Percentiles rank a stretch among this genome's conserved stretches.
These are phyloP conservation scores for Schizaphis graminum DNA, from an alignment of 2,888 invertebrate genomes.

Conservation along the genomic window DNA sequence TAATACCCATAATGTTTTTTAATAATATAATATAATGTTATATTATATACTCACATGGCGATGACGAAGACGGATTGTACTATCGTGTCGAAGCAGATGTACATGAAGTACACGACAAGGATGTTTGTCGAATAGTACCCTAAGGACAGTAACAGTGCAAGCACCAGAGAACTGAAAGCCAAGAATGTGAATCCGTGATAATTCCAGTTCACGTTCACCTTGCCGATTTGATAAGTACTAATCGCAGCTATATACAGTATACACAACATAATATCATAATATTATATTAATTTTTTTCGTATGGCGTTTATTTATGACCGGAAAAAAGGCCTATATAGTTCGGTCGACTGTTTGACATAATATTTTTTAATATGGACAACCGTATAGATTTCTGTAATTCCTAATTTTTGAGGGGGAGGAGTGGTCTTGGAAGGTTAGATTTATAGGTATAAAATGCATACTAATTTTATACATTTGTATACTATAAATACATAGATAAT, in stretches of 20 bases:
- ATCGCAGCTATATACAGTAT: not conserved
- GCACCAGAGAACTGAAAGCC: not conserved
- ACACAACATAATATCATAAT: not conserved
- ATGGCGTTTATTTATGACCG: not conserved
- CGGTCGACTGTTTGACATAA: too few species aligned
- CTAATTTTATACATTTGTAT: too few species aligned
- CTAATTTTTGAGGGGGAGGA: too few species aligned
- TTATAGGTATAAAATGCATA: too few species aligned
- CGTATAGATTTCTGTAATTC: too few species aligned
- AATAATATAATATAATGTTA: not conserved
- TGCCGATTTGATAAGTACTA: slow-evolving; percentile 32
- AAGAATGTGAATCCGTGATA: not conserved
- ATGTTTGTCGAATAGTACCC: not conserved
- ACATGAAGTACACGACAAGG: slow-evolving; percentile 1
- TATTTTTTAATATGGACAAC: too few species aligned
- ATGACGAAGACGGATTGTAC: slow-evolving; percentile 41
- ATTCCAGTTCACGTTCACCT: slow-evolving; percentile 40
- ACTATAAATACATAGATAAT: not conserved
- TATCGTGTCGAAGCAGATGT: not conserved
- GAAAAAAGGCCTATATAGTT: too few species aligned
- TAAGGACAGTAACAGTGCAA: not conserved
- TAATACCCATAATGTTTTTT: not conserved
- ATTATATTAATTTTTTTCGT: not conserved
- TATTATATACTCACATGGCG: slow-evolving; percentile 26
- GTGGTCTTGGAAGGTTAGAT: not conserved